These are phyloP conservation scores for Eidolon helvum DNA, from an alignment of 2,113 vertebrate genomes.

Conservation along the genomic window DNA sequence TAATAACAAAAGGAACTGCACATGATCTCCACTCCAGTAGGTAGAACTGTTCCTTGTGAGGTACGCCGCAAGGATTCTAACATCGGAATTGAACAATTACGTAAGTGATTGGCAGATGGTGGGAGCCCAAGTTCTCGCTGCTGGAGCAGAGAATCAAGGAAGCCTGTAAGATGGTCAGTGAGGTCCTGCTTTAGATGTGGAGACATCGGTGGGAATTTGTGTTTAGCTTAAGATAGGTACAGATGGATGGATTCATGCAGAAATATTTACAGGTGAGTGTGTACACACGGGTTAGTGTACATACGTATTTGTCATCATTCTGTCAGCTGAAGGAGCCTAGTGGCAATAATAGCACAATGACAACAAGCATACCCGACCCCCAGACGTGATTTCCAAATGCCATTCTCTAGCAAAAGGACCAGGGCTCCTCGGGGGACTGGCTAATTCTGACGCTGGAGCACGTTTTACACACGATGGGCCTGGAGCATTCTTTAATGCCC, in stretches of 20 bases:
- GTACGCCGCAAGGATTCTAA: not conserved
- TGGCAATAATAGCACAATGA: rapidly evolving
- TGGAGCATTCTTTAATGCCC: not conserved
- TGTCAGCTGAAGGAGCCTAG: too few relatives aligned
- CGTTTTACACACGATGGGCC: rapidly evolving
- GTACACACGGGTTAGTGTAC: rapidly evolving
- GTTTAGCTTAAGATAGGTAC: not conserved
- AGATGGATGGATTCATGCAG: not conserved
- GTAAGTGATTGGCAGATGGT: not conserved
- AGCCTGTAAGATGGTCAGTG: not conserved
- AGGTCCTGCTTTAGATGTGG: not conserved
- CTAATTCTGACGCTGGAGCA: not conserved
- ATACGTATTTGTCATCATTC: not conserved
- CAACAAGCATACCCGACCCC: too few relatives aligned
- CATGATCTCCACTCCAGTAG: not conserved
- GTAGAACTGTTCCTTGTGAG: not conserved
- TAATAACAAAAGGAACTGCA: not conserved
- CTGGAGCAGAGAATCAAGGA: too few relatives aligned
- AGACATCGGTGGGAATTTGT: not conserved
- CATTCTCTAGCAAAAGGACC: not conserved
- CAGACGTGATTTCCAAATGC: not conserved
- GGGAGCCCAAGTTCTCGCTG: not conserved
- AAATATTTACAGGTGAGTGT: not conserved
- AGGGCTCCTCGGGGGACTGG: not conserved
- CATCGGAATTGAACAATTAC: not conserved